Conservation (phyloP, 2,113 vertebrate species). For the Gymnorhina tibicen region DNA sequence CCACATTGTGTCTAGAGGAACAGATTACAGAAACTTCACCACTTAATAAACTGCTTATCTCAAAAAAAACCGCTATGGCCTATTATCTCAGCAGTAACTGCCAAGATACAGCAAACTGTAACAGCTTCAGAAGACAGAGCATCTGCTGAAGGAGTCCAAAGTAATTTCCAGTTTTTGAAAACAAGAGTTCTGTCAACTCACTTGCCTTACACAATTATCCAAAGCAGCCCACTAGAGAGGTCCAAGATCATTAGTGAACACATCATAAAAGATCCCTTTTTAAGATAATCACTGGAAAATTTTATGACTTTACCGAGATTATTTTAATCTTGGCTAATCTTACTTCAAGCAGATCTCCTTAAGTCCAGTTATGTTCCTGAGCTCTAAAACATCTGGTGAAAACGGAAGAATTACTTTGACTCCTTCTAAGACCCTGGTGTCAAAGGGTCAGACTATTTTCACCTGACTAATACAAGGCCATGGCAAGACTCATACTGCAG, state of each 20-base stretch:
- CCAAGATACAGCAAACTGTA: background rate
- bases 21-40: background rate
- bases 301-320: background rate
- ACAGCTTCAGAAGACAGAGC: background rate
- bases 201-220: background rate
- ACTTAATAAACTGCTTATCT: background rate
- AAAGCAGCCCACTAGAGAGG: background rate
- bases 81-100: background rate
- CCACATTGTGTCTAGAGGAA: background rate
- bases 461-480: background rate
- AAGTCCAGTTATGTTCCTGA: background rate
- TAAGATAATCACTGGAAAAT: background rate
- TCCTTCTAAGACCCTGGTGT: background rate
- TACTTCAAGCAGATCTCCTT: background rate
- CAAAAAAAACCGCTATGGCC: background rate
- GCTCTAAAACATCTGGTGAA: background rate
- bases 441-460: background rate
- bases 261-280: background rate
- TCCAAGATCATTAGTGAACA: background rate
- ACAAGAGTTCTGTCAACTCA: background rate
- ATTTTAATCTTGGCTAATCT: background rate
- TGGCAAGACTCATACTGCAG: background rate
- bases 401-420: background rate
- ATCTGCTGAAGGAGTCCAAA: background rate
- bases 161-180: background rate